A percentile compares a stretch with the other conserved stretches of the same genome.
Conservation (phyloP, 2,113 vertebrate genomes). For the Halcyon malimbica region DNA sequence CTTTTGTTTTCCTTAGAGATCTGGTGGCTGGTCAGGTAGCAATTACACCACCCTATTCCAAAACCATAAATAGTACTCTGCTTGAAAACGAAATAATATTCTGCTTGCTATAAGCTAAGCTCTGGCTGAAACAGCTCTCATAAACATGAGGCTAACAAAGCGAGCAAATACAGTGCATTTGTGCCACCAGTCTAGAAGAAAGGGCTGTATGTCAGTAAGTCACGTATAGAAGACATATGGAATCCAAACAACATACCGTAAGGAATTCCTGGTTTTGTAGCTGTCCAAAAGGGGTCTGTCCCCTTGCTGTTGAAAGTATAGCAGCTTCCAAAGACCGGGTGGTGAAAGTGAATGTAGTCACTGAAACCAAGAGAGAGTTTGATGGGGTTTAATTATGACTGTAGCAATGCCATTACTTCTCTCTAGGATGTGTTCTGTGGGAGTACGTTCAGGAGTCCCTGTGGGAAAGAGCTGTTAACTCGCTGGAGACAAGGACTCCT, state of each 20-base stretch:
- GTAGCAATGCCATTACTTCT: neutral
- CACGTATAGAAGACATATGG: accelerated
- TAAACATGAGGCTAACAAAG: neutral
- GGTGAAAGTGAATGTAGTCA: slow-evolving; percentile 59
- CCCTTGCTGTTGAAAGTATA: slow-evolving; percentile 72
- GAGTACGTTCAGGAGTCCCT: neutral
- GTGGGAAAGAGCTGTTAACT: neutral
- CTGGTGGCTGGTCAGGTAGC: neutral
- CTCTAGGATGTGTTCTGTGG: neutral
- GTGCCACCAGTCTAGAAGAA: neutral
- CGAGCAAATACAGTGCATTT: neutral
- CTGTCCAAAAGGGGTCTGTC: slow-evolving; percentile 34
- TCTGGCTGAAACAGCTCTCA: neutral
- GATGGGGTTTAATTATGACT: accelerated
- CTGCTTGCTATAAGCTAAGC: neutral
- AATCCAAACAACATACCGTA: slow-evolving; percentile 22
- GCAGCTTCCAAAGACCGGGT: slow-evolving; percentile 73
- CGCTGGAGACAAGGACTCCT: neutral
- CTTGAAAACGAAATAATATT: neutral
- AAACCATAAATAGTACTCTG: neutral
- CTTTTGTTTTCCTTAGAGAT: neutral
- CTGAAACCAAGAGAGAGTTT: slow-evolving; percentile 30
- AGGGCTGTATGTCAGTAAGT: neutral
- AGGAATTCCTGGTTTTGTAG: slow-evolving; percentile 42
- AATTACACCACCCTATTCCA: neutral